phyloP scores from a whole-genome alignment of 2,888 invertebrate species.

The Drosophila neotestacea region DNA sequence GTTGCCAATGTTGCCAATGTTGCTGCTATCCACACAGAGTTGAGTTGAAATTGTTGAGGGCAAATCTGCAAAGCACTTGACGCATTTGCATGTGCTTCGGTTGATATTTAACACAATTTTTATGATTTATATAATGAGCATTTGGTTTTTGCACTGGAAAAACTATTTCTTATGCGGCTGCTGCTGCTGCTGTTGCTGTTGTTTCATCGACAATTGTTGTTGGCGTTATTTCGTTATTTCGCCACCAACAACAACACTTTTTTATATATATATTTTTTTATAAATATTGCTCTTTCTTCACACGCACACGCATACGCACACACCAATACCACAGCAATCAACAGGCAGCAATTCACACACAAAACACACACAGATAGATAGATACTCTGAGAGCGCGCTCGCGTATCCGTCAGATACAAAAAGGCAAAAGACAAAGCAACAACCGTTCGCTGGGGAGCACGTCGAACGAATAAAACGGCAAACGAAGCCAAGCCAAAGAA shows the following conservation, averaged over 20 bases:
- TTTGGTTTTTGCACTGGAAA: conserved; percentile 69
- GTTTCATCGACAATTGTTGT: conserved; percentile 66
- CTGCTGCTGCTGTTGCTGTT: conserved; percentile 22
- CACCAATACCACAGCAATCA: conserved; percentile 2
- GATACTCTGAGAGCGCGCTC: conserved; percentile 30
- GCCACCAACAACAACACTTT: conserved; percentile 52
- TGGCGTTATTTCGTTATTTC: conserved; percentile 64
- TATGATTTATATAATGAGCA: conserved; percentile 65
- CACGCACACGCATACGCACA: conserved; percentile 60
- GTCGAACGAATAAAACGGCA: conserved; percentile 75
- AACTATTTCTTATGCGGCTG: conserved; percentile 51
- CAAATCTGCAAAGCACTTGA: conserved; percentile 45
- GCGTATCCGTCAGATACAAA: conserved; percentile 71
- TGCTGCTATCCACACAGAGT: conserved; percentile 39
- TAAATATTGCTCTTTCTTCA: conserved; percentile 79
- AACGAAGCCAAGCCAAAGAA: conserved; percentile 45
- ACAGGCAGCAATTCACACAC: conserved; percentile 33
- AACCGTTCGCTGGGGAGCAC: conserved; percentile 77
- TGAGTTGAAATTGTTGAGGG: conserved; percentile 27
- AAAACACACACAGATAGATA: conserved; percentile 15
- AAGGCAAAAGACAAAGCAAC: conserved; percentile 68
- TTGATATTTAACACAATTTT: conserved; percentile 51
- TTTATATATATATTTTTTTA: conserved; percentile 39
- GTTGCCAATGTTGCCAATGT: conserved; percentile 1
- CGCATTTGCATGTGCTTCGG: conserved; percentile 63